Conservation (phyloP, 2,797 vertebrate species). For the Avahi laniger region DNA sequence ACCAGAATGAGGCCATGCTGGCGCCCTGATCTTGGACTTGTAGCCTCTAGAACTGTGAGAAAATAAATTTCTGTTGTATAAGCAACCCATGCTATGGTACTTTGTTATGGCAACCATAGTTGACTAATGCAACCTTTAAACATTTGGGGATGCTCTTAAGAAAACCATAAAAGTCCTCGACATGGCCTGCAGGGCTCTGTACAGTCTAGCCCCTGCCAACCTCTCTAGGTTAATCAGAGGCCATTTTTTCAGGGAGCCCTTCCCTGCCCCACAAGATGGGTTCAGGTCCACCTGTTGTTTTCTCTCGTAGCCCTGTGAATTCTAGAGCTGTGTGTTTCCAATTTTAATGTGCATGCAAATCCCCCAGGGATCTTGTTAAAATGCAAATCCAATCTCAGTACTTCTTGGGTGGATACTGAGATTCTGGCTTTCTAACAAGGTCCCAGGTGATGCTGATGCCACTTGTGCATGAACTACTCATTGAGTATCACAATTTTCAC, state of each 20-base stretch:
- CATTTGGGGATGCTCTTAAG: neutral
- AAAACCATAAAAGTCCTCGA: neutral
- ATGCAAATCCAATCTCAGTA: constrained; percentile 14
- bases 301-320: neutral
- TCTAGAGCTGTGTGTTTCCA: neutral
- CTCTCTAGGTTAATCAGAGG: neutral
- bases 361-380: constrained; percentile 67
- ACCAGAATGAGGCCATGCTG: neutral
- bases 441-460: constrained; percentile 43
- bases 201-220: neutral
- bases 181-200: neutral
- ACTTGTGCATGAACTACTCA: neutral
- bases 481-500: neutral
- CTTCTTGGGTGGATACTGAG: constrained; percentile 40
- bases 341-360: neutral
- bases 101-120: neutral
- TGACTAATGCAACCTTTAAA: neutral
- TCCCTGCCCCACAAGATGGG: neutral
- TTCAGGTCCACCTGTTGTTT: constrained; percentile 43
- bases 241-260: neutral
- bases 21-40: neutral
- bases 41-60: neutral
- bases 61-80: neutral
- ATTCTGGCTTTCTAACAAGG: constrained; percentile 61
- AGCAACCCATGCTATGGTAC: neutral